Base-by-base conservation (phyloP, 2,113 vertebrate genomes). In the Malaclemys terrapin region DNA sequence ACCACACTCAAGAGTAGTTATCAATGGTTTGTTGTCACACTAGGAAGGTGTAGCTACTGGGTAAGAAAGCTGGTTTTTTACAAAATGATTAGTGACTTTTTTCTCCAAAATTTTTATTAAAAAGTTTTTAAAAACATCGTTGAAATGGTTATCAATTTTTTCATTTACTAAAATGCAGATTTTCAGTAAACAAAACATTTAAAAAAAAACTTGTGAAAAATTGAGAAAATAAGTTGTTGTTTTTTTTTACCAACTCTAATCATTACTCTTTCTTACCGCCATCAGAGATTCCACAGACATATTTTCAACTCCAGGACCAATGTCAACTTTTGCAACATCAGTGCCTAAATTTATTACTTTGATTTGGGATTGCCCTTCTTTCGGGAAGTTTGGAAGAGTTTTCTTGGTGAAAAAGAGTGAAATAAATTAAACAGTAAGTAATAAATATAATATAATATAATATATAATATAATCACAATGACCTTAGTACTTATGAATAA, bases 321-420 rank as follows among this genome's bases (percentile, higher is more conserved):
- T 95, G 1, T 2, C 3, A 88, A 95, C 49, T 13, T 22, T n/a
- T 84, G n/a, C 94, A 20, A 1, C 1, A 4, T 0, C 0, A 53
- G 10, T 78, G 45, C 96, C 98, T 85, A 99, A 96, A 96, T 99
- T 99, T 57, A 99, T 72, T 90, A 99, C 75, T 95, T 98, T 99
- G n/a, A 99, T 17, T 98, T 99, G 99, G 83, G 96, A 53, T 96
- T 98, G 98, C 2, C 93, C 96, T 83, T 88, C 89, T 13, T 93
- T 86, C 76, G 99, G 99, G 93, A 99, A 99, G 75, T 90, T 96
- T 27, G 99, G 99, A 69, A 99, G 94, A 25, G 99, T 99, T 98
- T 99, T 98, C 99, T 99, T 96, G 79, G 95, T 57, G 87, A 89
- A 27, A 20, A 4, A 47, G 29, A 25, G 4, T 25, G 14, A 13